phyloP scores from a whole-genome alignment of 2,888 invertebrate species.

The Acleris cristana region DNA sequence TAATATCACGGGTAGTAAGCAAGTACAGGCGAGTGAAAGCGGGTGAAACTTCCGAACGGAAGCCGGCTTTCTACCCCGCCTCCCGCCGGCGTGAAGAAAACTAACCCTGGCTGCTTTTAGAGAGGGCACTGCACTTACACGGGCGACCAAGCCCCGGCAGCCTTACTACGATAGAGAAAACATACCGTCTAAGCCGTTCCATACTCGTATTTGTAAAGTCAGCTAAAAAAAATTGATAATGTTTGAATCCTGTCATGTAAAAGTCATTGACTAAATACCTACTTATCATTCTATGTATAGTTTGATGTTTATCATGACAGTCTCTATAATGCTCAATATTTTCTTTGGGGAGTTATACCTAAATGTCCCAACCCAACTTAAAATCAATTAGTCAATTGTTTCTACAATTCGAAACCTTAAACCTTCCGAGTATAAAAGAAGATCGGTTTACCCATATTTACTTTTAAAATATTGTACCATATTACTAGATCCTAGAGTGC shows the following conservation, averaged over 20 bases:
- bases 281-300: too few species aligned
- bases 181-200: slow-evolving; percentile 10
- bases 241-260: too few species aligned
- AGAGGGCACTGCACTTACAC: slow-evolving; percentile 37
- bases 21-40: slow-evolving; percentile 69
- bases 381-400: too few species aligned
- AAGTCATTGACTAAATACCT: too few species aligned
- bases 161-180: slow-evolving; percentile 31
- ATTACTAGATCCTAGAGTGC: too few species aligned
- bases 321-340: too few species aligned
- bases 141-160: slow-evolving; percentile 39
- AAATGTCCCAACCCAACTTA: too few species aligned
- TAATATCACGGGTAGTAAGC: slow-evolving; percentile 55
- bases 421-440: background rate
- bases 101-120: slow-evolving; percentile 62
- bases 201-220: background rate
- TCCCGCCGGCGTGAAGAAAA: slow-evolving; percentile 63
- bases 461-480: too few species aligned
- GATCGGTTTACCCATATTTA: background rate
- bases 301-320: too few species aligned
- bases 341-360: too few species aligned
- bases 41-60: slow-evolving; percentile 79
- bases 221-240: too few species aligned
- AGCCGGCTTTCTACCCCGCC: slow-evolving; percentile 80
- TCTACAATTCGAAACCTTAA: too few species aligned